Base-by-base conservation (phyloP, 1,140 invertebrate species). In the Asbolus verrucosus region DNA sequence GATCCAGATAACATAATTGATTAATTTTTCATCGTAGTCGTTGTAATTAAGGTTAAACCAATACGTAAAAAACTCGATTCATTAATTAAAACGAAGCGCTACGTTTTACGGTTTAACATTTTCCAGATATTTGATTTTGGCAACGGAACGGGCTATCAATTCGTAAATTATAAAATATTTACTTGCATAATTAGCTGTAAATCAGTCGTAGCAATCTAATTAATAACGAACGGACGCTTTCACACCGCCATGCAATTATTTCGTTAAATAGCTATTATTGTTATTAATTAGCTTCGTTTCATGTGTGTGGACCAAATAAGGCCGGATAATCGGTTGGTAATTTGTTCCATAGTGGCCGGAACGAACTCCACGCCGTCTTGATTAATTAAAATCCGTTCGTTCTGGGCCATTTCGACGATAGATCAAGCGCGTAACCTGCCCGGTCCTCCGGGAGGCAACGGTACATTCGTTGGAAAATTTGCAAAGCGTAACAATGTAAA, bases 1-100 rank as follows among this genome's bases (percentile, higher is more conserved):
- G 18, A 6, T 5, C n/a, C n/a, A 5, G 39, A 6, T 6, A 4
- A 46, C 46, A 27, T 54, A 54, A 54, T 54, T 11, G 46, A 54
- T 54, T 54, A 54, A 54, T 54, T 54, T 54, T 27, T 54, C 1
- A 54, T 54, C 27, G 19, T 21, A 21, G 46, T 54, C 11, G 11
- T n/a, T n/a, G n/a, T 54, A 54, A 54, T 54, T 54, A 54, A 27
- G 19, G 19, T 21, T 27, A 54, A 54, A 54, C 46, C 46, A 54
- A 54, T 54, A 24, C 21, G 5, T 8, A 36, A 50, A 54, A 54
- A 54, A 14, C 21, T 14, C 14, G 8, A 18, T 54, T 13, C 46
- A 54, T 54, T 54, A 54, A 54, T 54, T 54, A 50, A 50, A 50
- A 50, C 43, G 21, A n/a, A n/a, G n/a, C n/a, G n/a, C n/a, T n/a